Percentiles rank a stretch among this genome's conserved stretches.
Evolutionary conservation across 2,888 invertebrate genomes (phyloP).

Genomic region (Apotomis betuletana): DNA sequence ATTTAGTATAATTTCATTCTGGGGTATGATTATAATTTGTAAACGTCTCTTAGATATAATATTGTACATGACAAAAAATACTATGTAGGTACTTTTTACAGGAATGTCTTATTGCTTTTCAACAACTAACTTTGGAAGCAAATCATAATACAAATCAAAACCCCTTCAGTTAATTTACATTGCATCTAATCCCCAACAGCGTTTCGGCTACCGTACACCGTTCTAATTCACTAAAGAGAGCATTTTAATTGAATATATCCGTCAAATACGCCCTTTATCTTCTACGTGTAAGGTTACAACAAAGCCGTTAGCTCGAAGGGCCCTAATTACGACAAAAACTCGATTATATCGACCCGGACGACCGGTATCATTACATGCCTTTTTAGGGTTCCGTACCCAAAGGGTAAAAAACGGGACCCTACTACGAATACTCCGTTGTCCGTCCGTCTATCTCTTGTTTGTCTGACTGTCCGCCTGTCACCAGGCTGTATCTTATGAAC

Average conservation of each 20-base stretch:
- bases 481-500: too few relatives aligned
- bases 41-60: too few relatives aligned
- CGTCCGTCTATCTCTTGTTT: too few relatives aligned
- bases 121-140: not conserved
- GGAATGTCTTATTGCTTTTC: too few relatives aligned
- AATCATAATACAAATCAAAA: not conserved
- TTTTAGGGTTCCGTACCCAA: too few relatives aligned
- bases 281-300: not conserved
- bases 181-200: not conserved
- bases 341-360: conserved; percentile 36
- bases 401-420: too few relatives aligned
- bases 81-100: too few relatives aligned
- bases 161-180: conserved; percentile 9
- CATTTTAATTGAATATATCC: not conserved
- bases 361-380: conserved; percentile 23
- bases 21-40: too few relatives aligned
- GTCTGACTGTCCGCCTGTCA: too few relatives aligned
- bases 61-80: too few relatives aligned
- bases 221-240: not conserved
- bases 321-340: conserved; percentile 35
- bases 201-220: not conserved
- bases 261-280: conserved; percentile 1
- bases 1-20: too few relatives aligned
- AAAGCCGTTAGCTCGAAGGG: conserved; percentile 33
- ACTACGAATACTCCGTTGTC: too few relatives aligned